Evolutionary conservation across 2,797 vertebrate species (phyloP).

Genomic region (Sebastes nivosus): DNA sequence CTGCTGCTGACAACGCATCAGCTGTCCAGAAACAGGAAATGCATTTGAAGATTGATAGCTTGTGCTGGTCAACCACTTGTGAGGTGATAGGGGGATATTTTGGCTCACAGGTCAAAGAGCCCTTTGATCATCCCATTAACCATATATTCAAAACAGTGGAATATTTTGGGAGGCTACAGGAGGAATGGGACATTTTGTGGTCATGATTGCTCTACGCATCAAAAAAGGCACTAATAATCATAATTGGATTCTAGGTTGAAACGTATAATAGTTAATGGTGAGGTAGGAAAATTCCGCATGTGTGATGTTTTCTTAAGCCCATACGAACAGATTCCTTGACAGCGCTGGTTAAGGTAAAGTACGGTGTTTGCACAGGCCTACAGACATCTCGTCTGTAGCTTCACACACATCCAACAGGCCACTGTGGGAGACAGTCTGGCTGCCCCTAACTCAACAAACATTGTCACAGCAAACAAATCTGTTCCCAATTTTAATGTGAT

Average conservation of each 20-base stretch:
- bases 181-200: constrained; percentile 57
- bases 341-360: constrained; percentile 58
- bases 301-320: constrained; percentile 62
- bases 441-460: constrained; percentile 79
- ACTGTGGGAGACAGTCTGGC: constrained; percentile 76
- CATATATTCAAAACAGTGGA: constrained; percentile 53
- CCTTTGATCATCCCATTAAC: constrained; percentile 51
- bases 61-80: constrained; percentile 20
- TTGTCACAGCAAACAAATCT: constrained; percentile 82
- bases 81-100: constrained; percentile 47
- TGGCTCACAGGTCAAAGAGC: constrained; percentile 37
- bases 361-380: constrained; percentile 66
- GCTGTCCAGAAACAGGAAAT: constrained; percentile 34
- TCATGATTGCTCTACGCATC: constrained; percentile 37
- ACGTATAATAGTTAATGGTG: constrained; percentile 58
- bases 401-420: constrained; percentile 71
- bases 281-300: constrained; percentile 61
- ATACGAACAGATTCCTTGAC: constrained; percentile 59
- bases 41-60: constrained; percentile 36
- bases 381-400: constrained; percentile 71
- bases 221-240: constrained; percentile 58
- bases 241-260: constrained; percentile 56
- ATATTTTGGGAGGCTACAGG: constrained; percentile 37
- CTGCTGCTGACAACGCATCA: constrained; percentile 16
- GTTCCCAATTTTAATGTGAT: constrained; percentile 79